A percentile compares a stretch with the other conserved stretches of the same genome.
Conservation (phyloP, 2,797 vertebrate genomes). For the Myiotriccus ornatus region DNA sequence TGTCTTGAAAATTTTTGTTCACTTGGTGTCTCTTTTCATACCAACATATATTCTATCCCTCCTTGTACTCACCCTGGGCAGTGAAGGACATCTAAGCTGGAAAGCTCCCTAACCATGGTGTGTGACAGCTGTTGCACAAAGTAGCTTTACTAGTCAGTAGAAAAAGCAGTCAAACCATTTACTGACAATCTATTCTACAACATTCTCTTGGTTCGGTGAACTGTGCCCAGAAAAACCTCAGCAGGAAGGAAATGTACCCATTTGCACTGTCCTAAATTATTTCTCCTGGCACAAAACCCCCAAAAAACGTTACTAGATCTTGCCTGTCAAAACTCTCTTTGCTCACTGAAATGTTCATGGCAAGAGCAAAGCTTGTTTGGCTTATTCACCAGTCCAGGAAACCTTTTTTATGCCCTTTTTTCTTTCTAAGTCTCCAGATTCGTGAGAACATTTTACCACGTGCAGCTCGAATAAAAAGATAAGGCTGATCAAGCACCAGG, state of each 20-base stretch:
- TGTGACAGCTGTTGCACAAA: not conserved
- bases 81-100: not conserved
- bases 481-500: not conserved
- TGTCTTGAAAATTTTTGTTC: not conserved
- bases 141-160: not conserved
- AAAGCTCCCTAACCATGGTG: not conserved
- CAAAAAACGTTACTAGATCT: not conserved
- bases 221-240: conserved; percentile 23
- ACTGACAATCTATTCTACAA: not conserved
- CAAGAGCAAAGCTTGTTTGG: not conserved
- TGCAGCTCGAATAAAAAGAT: not conserved
- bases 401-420: not conserved
- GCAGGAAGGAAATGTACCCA: not conserved
- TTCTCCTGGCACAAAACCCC: conserved; percentile 10
- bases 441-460: not conserved
- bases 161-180: not conserved
- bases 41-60: not conserved
- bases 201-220: not conserved
- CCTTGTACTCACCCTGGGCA: not conserved
- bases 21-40: not conserved
- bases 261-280: not conserved
- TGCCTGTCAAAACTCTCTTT: not conserved
- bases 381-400: not conserved
- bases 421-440: not conserved
- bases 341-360: not conserved